A percentile compares a stretch with the other conserved stretches of the same genome.
Evolutionary conservation across 2,888 invertebrate genomes (phyloP).

Genomic region (Orthosia gothica): DNA sequence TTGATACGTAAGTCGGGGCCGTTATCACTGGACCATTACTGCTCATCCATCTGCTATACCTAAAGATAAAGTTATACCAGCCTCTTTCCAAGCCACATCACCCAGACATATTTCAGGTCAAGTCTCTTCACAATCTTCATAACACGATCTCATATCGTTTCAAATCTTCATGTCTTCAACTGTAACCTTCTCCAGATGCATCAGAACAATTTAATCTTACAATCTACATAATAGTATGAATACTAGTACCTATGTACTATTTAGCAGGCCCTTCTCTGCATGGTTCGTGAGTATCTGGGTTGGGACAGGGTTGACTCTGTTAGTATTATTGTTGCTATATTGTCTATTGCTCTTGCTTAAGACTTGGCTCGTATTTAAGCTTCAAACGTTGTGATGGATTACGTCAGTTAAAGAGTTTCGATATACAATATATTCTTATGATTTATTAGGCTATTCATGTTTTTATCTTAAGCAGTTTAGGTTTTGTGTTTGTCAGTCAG

Average conservation of each 20-base stretch:
- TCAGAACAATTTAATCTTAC: constrained; percentile 52
- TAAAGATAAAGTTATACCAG: not conserved
- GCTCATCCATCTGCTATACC: not conserved
- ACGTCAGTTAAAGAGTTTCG: not conserved
- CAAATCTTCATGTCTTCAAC: constrained; percentile 26
- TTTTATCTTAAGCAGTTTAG: not conserved
- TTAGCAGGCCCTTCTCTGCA: constrained; percentile 65
- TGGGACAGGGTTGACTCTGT: constrained; percentile 50
- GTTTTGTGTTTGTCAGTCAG: not conserved
- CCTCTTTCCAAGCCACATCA: too few relatives aligned
- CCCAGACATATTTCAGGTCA: constrained; percentile 1
- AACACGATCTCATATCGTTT: not conserved
- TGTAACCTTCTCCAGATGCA: constrained; percentile 15
- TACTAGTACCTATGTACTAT: constrained; percentile 38
- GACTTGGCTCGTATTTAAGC: not conserved
- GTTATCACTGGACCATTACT: too few relatives aligned
- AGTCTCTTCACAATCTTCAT: not conserved
- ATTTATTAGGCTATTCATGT: not conserved
- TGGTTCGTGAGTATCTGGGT: constrained; percentile 62
- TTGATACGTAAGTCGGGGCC: too few relatives aligned
- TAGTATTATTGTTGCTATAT: not conserved
- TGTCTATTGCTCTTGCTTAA: not conserved
- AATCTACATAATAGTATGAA: constrained; percentile 34
- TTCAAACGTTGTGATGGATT: not conserved
- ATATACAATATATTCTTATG: not conserved